Percentiles rank a stretch among this genome's conserved stretches.
phyloP scores from a whole-genome alignment of 2,113 vertebrate species.

The Spea bombifrons region DNA sequence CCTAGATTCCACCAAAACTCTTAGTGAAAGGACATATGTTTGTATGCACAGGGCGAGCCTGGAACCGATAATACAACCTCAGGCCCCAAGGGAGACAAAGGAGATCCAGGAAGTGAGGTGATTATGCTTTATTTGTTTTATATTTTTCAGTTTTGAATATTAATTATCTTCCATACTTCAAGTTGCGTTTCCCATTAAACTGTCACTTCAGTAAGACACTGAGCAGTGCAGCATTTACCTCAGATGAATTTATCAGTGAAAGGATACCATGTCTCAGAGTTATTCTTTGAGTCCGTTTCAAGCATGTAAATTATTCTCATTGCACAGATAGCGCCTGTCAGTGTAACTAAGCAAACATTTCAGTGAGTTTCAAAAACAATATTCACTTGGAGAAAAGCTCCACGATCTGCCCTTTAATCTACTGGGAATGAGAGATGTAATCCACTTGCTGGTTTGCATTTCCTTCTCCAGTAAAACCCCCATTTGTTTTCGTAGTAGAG shows the following conservation, averaged over 20 bases:
- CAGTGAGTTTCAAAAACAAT: neutral
- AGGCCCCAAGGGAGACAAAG: conserved; percentile 46
- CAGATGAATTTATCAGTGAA: neutral
- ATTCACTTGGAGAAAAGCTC: too few relatives aligned
- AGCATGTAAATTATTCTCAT: neutral
- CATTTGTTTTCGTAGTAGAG: too few relatives aligned
- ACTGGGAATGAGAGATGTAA: too few relatives aligned
- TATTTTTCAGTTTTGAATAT: neutral
- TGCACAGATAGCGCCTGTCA: neutral
- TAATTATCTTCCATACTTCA: neutral
- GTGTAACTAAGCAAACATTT: neutral
- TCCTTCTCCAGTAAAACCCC: too few relatives aligned
- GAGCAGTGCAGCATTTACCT: neutral
- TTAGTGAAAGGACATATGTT: neutral
- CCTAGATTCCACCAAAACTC: too few relatives aligned
- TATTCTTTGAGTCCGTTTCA: neutral
- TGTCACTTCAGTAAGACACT: neutral
- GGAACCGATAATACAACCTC: conserved; percentile 22
- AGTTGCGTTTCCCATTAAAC: neutral
- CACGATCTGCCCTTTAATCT: too few relatives aligned
- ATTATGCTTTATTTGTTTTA: conserved; percentile 3
- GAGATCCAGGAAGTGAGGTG: conserved; percentile 45
- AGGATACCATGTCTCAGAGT: neutral
- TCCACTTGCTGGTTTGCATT: too few relatives aligned
- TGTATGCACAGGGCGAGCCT: conserved; percentile 43